phyloP scores from a whole-genome alignment of 2,888 invertebrate genomes.

The Endomychus coccineus region DNA sequence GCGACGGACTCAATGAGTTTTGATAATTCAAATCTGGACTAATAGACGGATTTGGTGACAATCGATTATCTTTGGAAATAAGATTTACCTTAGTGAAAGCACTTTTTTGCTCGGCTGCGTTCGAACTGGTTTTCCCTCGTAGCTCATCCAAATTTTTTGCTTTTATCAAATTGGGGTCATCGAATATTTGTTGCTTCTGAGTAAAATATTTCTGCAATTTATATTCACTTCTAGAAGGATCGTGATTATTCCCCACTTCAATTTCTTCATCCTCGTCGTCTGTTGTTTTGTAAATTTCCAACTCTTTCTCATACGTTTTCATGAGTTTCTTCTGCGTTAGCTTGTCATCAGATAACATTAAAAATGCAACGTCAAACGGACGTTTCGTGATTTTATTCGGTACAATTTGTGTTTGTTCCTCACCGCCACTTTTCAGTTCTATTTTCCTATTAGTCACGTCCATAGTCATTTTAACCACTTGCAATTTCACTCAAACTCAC shows the following conservation, averaged over 20 bases:
- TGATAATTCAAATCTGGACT: conserved; percentile 74
- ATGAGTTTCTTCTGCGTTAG: conserved; percentile 56
- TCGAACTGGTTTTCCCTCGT: conserved; percentile 39
- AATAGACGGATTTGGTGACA: conserved; percentile 63
- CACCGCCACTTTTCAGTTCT: conserved; percentile 46
- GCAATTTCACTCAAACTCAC: conserved; percentile 14
- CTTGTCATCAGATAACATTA: conserved; percentile 82
- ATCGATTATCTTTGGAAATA: conserved; percentile 24
- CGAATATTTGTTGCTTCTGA: conserved; percentile 53
- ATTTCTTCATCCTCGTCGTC: conserved; percentile 34
- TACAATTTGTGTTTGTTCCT: conserved; percentile 36
- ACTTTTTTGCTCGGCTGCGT: conserved; percentile 56
- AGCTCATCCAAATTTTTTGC: conserved; percentile 46
- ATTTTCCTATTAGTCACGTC: conserved; percentile 47
- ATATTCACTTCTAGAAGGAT: conserved; percentile 23
- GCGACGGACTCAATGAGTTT: conserved; percentile 69
- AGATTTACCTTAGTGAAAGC: conserved; percentile 76
- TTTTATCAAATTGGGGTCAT: conserved; percentile 47
- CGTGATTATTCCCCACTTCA: conserved; percentile 32
- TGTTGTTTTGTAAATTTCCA: conserved; percentile 23
- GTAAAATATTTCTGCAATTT: conserved; percentile 32
- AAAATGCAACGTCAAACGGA: conserved; percentile 84
- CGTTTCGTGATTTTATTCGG: conserved; percentile 55
- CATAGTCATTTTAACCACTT: conserved; percentile 62
- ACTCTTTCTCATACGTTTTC: conserved; percentile 35